Conservation (phyloP, 2,113 vertebrate genomes). For the Pycnonotus jocosus region DNA sequence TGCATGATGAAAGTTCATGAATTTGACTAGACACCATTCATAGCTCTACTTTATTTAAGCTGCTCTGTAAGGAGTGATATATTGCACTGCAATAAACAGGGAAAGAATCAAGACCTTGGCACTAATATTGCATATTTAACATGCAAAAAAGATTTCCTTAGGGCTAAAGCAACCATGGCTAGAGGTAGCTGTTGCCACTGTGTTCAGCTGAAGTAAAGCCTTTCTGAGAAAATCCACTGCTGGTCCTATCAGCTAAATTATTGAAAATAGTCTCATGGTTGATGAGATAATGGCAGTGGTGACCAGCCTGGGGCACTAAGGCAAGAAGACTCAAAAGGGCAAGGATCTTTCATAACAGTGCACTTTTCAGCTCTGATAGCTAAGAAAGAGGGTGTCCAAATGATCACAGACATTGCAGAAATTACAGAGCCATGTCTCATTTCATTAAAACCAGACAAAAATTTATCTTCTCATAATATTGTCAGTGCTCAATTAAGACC, state of each 20-base stretch:
- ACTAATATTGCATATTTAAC: constrained; percentile 29
- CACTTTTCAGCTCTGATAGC: not conserved
- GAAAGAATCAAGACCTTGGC: not conserved
- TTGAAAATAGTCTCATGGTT: constrained; percentile 2
- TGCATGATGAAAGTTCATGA: constrained; percentile 41
- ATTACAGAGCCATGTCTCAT: not conserved
- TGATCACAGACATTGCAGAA: not conserved
- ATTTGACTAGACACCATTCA: constrained; percentile 47
- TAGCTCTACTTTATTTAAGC: not conserved
- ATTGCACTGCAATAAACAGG: not conserved
- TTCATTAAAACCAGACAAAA: not conserved
- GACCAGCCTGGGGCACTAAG: not conserved
- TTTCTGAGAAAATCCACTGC: constrained; percentile 16
- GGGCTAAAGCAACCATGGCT: not conserved
- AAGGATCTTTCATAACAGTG: not conserved
- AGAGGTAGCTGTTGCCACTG: not conserved
- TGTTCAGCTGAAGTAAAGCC: constrained; percentile 2
- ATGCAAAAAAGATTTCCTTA: not conserved
- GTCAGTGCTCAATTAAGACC: not conserved
- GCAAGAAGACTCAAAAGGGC: not conserved
- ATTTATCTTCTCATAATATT: not conserved
- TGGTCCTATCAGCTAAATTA: constrained; percentile 17
- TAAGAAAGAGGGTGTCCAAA: not conserved
- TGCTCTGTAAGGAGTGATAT: not conserved
- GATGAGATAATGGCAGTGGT: not conserved